phyloP scores from a whole-genome alignment of 1,140 invertebrate genomes.

The Drosophila malerkotliana region DNA sequence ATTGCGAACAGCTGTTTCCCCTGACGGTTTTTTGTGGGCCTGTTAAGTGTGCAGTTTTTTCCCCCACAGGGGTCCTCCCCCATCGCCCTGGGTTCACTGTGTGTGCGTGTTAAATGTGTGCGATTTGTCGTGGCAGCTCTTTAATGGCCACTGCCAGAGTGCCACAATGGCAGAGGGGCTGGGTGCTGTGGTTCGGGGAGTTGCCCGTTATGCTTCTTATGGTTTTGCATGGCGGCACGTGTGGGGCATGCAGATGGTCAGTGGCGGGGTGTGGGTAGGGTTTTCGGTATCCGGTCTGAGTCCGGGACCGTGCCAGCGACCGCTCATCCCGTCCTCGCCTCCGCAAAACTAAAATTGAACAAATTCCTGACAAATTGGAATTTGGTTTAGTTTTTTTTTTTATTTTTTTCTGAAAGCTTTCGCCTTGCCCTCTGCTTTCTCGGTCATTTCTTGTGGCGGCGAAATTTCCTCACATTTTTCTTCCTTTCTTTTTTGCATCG shows the following conservation, averaged over 20 bases:
- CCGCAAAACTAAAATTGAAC: slow-evolving; percentile 81
- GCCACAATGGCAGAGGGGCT: neutral
- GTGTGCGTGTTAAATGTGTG: slow-evolving; percentile 77
- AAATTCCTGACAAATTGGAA: slow-evolving; percentile 83
- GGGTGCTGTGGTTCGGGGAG: slow-evolving; percentile 30
- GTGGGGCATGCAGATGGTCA: slow-evolving; percentile 70
- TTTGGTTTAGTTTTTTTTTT: slow-evolving; percentile 76
- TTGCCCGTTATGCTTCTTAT: slow-evolving; percentile 65
- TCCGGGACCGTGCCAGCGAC: neutral
- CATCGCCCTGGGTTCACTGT: slow-evolving; percentile 23
- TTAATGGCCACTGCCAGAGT: slow-evolving; percentile 64
- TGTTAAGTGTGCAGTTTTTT: slow-evolving; percentile 80
- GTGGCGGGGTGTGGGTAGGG: slow-evolving; percentile 5
- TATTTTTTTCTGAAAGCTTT: slow-evolving; percentile 13
- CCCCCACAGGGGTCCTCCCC: slow-evolving; percentile 39
- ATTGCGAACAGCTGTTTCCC: slow-evolving; percentile 69
- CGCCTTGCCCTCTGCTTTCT: slow-evolving; percentile 33
- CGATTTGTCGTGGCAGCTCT: slow-evolving; percentile 77
- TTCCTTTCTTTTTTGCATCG: slow-evolving; percentile 56
- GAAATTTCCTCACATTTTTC: slow-evolving; percentile 76
- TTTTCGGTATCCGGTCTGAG: slow-evolving; percentile 5
- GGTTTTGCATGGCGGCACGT: slow-evolving; percentile 77
- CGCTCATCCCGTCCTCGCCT: slow-evolving; percentile 29
- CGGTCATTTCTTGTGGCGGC: slow-evolving; percentile 62
- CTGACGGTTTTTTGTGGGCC: slow-evolving; percentile 63